phyloP scores from a whole-genome alignment of 2,888 invertebrate species.

The Lasioglossum calceatum region DNA sequence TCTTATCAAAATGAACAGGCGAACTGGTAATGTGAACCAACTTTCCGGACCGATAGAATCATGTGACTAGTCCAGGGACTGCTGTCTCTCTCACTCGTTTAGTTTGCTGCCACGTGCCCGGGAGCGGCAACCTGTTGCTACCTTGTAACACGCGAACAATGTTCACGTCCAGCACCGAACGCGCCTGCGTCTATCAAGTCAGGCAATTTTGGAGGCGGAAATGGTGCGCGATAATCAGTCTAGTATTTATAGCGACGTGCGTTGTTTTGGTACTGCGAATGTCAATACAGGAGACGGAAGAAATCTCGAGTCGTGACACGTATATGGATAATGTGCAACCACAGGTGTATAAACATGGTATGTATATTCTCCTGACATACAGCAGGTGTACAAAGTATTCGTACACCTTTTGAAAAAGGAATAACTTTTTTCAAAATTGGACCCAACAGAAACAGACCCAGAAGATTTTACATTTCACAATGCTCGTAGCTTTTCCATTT shows the following conservation, averaged over 20 bases:
- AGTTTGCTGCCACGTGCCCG: neutral
- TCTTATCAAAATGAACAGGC: neutral
- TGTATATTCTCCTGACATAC: neutral
- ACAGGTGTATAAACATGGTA: constrained; percentile 48
- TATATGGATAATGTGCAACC: constrained; percentile 12
- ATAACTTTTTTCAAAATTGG: too few species aligned
- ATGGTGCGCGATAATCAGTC: neutral
- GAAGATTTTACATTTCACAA: too few species aligned
- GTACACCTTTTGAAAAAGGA: too few species aligned
- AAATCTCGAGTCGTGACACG: neutral
- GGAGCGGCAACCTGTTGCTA: constrained; percentile 35
- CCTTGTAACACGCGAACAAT: neutral
- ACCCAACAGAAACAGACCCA: too few species aligned
- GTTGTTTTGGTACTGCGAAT: constrained; percentile 8
- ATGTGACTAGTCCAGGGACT: neutral
- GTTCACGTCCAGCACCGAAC: neutral
- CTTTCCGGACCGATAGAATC: too few species aligned
- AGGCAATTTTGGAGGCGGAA: constrained; percentile 21
- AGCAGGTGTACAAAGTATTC: too few species aligned
- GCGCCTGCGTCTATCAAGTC: neutral
- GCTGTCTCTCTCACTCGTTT: neutral
- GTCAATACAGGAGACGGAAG: neutral
- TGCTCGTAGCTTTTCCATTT: too few species aligned
- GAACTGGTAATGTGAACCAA: too few species aligned
- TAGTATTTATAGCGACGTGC: neutral